Evolutionary conservation across 1,140 invertebrate species (phyloP).

Genomic region (Planococcus citri): DNA sequence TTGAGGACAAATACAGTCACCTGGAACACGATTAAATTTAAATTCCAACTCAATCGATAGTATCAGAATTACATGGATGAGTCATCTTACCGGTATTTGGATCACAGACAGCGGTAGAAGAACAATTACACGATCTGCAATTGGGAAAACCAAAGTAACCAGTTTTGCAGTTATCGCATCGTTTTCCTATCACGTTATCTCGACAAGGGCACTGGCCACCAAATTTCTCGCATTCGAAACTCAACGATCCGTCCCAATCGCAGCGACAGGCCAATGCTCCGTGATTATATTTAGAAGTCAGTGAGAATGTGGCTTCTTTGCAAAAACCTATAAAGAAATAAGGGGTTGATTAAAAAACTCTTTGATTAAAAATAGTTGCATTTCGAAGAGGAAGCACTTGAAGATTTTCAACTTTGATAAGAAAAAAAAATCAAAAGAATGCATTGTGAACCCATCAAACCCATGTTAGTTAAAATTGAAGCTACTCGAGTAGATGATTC

Average conservation of each 20-base stretch:
- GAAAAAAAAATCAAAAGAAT: no score
- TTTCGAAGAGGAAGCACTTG: neutral
- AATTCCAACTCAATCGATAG: neutral
- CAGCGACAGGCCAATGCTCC: constrained; percentile 82
- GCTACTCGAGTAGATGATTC: no score
- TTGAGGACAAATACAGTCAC: constrained; percentile 68
- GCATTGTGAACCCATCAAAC: no score
- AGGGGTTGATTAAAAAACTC: neutral
- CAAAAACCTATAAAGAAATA: constrained; percentile 57
- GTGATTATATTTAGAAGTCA: constrained; percentile 89
- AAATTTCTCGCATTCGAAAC: constrained; percentile 77
- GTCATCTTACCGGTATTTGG: constrained; percentile 42
- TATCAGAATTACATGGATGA: neutral
- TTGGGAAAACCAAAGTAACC: constrained; percentile 93
- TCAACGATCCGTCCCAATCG: constrained; percentile 73
- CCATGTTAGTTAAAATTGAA: no score
- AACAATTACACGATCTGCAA: constrained; percentile 77
- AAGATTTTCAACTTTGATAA: no score
- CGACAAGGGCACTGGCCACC: constrained; percentile 94
- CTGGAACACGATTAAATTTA: constrained; percentile 30
- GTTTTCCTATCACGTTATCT: constrained; percentile 82
- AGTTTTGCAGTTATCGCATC: constrained; percentile 77
- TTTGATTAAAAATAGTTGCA: neutral
- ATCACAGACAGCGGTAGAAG: constrained; percentile 67
- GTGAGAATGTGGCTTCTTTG: constrained; percentile 76